phyloP scores from a whole-genome alignment of 2,797 vertebrate genomes.

The Bradypus variegatus region DNA sequence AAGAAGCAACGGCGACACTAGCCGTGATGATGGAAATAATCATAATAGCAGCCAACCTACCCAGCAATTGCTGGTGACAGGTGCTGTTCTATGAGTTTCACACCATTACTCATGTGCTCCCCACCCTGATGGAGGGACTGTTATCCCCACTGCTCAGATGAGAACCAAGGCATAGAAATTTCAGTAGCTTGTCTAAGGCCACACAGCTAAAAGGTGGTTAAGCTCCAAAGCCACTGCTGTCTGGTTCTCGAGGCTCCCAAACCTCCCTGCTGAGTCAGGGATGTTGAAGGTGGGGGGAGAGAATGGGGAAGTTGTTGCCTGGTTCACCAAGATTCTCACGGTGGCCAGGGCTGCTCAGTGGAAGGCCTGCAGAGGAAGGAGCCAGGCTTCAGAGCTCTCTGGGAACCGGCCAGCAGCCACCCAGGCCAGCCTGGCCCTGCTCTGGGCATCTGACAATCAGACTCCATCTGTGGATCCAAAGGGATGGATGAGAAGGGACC shows the following conservation, averaged over 20 bases:
- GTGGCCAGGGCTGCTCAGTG: neutral
- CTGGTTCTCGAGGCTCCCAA: neutral
- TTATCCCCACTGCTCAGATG: neutral
- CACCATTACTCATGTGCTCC: neutral
- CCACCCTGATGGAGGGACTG: neutral
- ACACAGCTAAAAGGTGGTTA: neutral
- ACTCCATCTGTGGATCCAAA: neutral
- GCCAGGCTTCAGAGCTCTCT: neutral
- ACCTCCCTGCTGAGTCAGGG: neutral
- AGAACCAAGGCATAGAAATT: neutral
- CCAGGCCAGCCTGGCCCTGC: neutral
- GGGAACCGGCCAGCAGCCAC: accelerated
- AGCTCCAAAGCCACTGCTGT: neutral
- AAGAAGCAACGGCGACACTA: neutral
- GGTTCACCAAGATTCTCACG: neutral
- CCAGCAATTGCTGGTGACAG: neutral
- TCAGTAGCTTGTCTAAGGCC: neutral
- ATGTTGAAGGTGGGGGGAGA: neutral
- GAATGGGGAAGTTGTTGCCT: neutral
- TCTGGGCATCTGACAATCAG: neutral
- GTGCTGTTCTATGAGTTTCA: neutral
- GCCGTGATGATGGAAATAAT: accelerated
- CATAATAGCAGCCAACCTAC: neutral
- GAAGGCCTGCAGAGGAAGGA: neutral
- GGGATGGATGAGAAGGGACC: neutral